Evolutionary conservation across 2,888 invertebrate species (phyloP), one percentile per base, ranked within the genome.

Genomic region (Sylvicola fuscatus): DNA sequence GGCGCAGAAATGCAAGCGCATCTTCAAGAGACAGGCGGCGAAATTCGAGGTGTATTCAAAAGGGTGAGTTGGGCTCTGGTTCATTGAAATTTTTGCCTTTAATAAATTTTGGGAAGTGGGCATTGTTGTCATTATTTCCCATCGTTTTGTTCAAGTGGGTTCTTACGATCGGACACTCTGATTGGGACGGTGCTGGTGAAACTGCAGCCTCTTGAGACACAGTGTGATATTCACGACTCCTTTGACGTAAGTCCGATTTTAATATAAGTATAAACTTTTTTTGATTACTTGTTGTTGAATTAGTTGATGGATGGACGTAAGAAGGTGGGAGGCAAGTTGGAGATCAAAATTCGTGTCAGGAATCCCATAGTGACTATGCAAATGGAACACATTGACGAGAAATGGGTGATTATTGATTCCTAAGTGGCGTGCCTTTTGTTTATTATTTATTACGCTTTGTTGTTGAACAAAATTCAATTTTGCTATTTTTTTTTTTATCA

Each of bases 41-140:
- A 97, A 97, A 53, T 71, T 89, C 37, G 92, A 95, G 59, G 72
- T 95, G 8, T 92, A 73, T 63, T 79, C 86, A 1, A 81, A 82
- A 64, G 92, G 93, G 92, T 92, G 61, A 72, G 72, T 47, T 37
- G 38, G 39, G 38, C 39, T 29, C 11, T 13, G 4, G n/a, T 13
- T 29, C 6, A 27, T 12, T 28, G 27, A 17, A 13, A 28, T 13
- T 11, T 21, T 27, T 14, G 32, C 11, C 10, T 17, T 12, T 14
- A 15, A 32, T 37, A 29, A 15, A 13, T 27, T 29, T 21, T 21
- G 21, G 21, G 31, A 14, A 36, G n/a, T n/a, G n/a, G 34, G 14
- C 30, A 34, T 17, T 37, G 32, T 51, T 56, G 57, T 56, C 29
- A 29, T 7, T 13, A 49, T 54, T 51, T 56, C 50, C 58, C 56